These are phyloP conservation scores for Odobenus rosmarus DNA, from an alignment of 2,113 vertebrate genomes.

Conservation along the genomic window DNA sequence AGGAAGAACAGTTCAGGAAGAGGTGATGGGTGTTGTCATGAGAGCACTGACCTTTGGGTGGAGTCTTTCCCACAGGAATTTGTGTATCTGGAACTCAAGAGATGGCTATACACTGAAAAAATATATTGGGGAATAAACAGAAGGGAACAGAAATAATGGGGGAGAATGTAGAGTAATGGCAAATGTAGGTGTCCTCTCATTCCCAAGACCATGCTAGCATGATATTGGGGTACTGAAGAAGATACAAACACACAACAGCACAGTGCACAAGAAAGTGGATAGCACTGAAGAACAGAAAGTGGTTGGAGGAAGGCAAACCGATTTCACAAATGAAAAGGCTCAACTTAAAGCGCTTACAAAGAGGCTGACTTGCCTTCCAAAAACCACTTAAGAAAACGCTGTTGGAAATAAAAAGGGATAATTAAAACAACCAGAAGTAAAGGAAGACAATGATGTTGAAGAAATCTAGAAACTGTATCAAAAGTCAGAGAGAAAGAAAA, in stretches of 20 bases:
- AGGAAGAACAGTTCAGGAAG: neutral
- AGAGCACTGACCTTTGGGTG: neutral
- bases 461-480: neutral
- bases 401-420: neutral
- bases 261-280: neutral
- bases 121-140: neutral
- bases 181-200: neutral
- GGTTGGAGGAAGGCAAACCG: neutral
- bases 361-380: neutral
- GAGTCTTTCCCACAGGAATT: neutral
- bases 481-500: neutral
- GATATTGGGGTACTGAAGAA: neutral
- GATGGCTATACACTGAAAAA: neutral
- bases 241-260: neutral
- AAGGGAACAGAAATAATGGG: neutral
- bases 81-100: neutral
- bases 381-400: neutral
- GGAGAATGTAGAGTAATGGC: neutral
- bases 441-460: neutral
- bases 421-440: neutral
- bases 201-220: neutral
- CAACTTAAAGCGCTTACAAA: neutral
- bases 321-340: neutral
- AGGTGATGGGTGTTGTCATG: neutral
- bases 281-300: neutral